Conservation (phyloP, 92 coral and sea anemone species). For the Epizoanthus scotinus region DNA sequence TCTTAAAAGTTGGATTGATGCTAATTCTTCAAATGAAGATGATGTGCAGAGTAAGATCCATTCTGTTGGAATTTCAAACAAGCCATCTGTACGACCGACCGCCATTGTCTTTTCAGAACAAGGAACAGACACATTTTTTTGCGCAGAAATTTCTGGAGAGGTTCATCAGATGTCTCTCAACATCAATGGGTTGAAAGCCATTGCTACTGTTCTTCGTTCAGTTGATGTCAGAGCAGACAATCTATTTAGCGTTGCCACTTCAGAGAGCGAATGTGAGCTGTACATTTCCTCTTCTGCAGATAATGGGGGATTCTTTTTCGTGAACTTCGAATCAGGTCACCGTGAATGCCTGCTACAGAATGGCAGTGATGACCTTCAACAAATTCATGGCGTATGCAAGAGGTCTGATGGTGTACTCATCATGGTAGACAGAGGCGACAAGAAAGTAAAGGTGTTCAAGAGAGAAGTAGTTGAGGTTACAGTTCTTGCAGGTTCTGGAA, state of each 20-base stretch:
- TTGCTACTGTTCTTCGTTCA: constrained; percentile 29
- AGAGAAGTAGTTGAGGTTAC: constrained; percentile 33
- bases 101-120: constrained; percentile 45
- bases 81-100: constrained; percentile 37
- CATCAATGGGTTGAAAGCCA: constrained; percentile 36
- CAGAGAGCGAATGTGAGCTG: constrained; percentile 33
- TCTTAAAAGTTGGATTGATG: constrained; percentile 2
- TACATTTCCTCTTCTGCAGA: constrained; percentile 47
- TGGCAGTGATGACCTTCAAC: constrained; percentile 52
- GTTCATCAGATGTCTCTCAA: constrained; percentile 33
- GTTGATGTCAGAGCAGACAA: constrained; percentile 37
- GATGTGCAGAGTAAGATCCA: constrained; percentile 16
- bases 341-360: constrained; percentile 47
- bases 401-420: constrained; percentile 46
- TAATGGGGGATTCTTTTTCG: constrained; percentile 33
- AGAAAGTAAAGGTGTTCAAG: constrained; percentile 54
- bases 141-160: constrained; percentile 46
- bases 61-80: constrained; percentile 41
- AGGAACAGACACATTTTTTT: constrained; percentile 33
- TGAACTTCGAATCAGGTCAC: constrained; percentile 47
- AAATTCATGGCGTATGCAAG: constrained; percentile 48
- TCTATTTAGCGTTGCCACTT: constrained; percentile 37
- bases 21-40: constrained; percentile 39
- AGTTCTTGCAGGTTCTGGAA: constrained; percentile 54
- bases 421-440: constrained; percentile 62